Percentiles rank a stretch among this genome's conserved stretches.
Conservation (phyloP, 2,888 invertebrate genomes). For the Alcis repandata region DNA sequence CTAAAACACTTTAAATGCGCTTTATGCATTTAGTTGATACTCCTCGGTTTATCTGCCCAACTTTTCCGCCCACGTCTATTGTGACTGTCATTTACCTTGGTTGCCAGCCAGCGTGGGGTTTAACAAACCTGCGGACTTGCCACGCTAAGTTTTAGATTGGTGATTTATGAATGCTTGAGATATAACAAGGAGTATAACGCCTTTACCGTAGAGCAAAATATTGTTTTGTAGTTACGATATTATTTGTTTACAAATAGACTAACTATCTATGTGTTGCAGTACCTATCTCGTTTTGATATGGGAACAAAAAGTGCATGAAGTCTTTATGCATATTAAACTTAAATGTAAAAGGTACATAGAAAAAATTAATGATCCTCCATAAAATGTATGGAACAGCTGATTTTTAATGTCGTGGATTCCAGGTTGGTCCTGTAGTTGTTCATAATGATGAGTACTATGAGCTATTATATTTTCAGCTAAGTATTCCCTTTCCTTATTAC, state of each 20-base stretch:
- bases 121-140: constrained; percentile 33
- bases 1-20: neutral
- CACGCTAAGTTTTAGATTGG: constrained; percentile 19
- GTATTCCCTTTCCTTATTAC: too few relatives aligned
- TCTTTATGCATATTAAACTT: too few relatives aligned
- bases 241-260: neutral
- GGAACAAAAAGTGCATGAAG: too few relatives aligned
- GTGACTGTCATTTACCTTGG: constrained; percentile 35
- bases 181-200: neutral
- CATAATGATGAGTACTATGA: too few relatives aligned
- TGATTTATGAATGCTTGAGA: constrained; percentile 19
- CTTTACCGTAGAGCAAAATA: neutral
- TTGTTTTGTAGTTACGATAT: neutral
- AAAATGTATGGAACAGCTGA: too few relatives aligned
- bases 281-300: too few relatives aligned
- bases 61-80: constrained; percentile 27
- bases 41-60: constrained; percentile 23
- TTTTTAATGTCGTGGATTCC: too few relatives aligned
- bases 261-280: neutral
- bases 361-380: too few relatives aligned
- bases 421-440: too few relatives aligned
- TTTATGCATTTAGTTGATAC: constrained; percentile 3
- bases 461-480: too few relatives aligned
- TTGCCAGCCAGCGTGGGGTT: constrained; percentile 30
- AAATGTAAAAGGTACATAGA: too few relatives aligned